Conservation (phyloP, 2,888 invertebrate species). For the Phymatocera aterrima region DNA sequence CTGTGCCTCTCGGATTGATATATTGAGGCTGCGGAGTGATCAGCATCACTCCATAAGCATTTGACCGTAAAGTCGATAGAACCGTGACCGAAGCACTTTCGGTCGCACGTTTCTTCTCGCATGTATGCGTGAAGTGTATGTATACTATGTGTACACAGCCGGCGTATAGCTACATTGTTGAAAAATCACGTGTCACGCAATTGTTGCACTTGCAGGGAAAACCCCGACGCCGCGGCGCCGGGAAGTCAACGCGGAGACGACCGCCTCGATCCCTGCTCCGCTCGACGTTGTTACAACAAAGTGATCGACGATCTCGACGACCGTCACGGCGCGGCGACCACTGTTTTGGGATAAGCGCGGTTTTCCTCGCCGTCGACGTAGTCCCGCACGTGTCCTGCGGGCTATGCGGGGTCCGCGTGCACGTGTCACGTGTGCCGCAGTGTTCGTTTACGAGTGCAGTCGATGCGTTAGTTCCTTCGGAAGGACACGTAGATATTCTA, state of each 20-base stretch:
- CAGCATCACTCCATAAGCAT: not conserved
- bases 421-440: constrained; percentile 53
- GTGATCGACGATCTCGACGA: constrained; percentile 50
- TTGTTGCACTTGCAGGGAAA: constrained; percentile 17
- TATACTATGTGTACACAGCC: too few species aligned
- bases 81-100: constrained; percentile 10
- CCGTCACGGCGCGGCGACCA: not conserved
- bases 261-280: not conserved
- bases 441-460: not conserved
- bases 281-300: constrained; percentile 34
- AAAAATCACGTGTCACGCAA: constrained; percentile 18
- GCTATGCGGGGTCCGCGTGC: constrained; percentile 53
- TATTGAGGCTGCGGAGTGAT: not conserved
- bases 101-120: not conserved
- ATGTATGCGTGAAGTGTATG: too few species aligned
- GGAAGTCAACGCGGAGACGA: not conserved
- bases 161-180: too few species aligned
- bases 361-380: not conserved
- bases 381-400: constrained; percentile 54
- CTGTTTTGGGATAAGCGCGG: not conserved
- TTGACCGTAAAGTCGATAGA: not conserved
- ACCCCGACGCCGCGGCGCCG: not conserved
- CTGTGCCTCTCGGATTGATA: not conserved
- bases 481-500: too few species aligned
- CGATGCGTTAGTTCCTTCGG: not conserved